Evolutionary conservation across 1,140 invertebrate species (phyloP).

Genomic region (Dinoponera quadriceps): DNA sequence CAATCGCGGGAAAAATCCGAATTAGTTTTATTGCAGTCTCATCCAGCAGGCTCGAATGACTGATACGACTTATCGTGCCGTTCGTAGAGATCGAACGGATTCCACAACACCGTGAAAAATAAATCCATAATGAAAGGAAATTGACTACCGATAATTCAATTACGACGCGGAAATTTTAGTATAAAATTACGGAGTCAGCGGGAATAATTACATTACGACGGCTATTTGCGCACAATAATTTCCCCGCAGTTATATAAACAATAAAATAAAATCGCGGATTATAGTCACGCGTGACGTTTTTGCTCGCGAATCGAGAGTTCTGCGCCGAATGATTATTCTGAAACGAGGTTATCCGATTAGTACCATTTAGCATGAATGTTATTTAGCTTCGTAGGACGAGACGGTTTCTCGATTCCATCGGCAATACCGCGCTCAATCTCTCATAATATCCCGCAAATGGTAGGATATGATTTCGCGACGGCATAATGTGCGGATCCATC

Average conservation of each 20-base stretch:
- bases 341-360: not conserved
- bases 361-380: constrained; percentile 3
- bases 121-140: constrained; percentile 10
- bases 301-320: not conserved
- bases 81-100: constrained; percentile 7
- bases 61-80: not conserved
- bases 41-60: not conserved
- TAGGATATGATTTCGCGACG: not conserved
- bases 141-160: constrained; percentile 13
- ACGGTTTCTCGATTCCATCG: not conserved
- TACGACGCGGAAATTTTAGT: not conserved
- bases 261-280: constrained; percentile 1
- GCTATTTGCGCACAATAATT: constrained; percentile 14
- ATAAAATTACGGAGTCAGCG: not conserved
- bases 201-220: constrained; percentile 7
- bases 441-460: not conserved
- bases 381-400: not conserved
- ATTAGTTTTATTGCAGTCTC: constrained; percentile 31
- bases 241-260: not conserved
- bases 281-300: not conserved
- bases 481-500: not conserved
- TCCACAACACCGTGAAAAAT: constrained; percentile 22
- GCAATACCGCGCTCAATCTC: not conserved
- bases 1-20: constrained; percentile 41
- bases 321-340: not conserved